Evolutionary conservation across 2,888 invertebrate genomes (phyloP), one percentile per base, ranked within the genome.

Genomic region (Agrochola lota): DNA sequence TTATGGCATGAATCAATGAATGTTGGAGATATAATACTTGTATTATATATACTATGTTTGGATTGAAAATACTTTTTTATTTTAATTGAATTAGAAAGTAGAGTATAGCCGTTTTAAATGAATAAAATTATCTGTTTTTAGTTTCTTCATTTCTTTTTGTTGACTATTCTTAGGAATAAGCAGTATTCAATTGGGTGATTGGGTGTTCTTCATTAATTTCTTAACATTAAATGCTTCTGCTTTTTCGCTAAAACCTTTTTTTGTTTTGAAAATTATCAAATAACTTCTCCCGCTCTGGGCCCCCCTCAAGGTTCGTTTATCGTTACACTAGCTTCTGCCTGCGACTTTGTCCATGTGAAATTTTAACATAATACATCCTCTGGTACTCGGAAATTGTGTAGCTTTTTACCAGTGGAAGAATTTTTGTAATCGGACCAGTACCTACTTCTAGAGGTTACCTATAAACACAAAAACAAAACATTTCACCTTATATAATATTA

Each of bases 1-100:
- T 84, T 83, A 85, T 85, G 83, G 30, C 71, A 67, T 30, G 70
- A 71, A 63, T 30, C 63, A 57, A 77, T 85, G 72, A 73, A 57
- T 64, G 15, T 15, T 62, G 8, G 12, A 17, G 59, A 1, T 69
- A 35, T 35, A 35, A 35, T 35, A 35, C 35, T 35, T 35, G 35
- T 35, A 35, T 35, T 30, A 35, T 5, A 4, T 35, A 5, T 35
- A n/a, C 5, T 35, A 35, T 30, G 17, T 66, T 68, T 72, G 20
- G 9, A 63, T 30, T 35, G 1, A 15, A 20, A 64, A 40, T 20
- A 20, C 15, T 17, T 60, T 52, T 26, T 30, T 49, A 17, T 67
- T n/a, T n/a, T 46, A 8, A 15, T 60, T 46, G 12, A 12, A 60
- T 60, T 30, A 17, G 49, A 59, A 64, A 23, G 23, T 46, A 17